Evolutionary conservation across 2,113 vertebrate genomes (phyloP), one percentile per base, ranked within the genome.

Genomic region (Caretta caretta): DNA sequence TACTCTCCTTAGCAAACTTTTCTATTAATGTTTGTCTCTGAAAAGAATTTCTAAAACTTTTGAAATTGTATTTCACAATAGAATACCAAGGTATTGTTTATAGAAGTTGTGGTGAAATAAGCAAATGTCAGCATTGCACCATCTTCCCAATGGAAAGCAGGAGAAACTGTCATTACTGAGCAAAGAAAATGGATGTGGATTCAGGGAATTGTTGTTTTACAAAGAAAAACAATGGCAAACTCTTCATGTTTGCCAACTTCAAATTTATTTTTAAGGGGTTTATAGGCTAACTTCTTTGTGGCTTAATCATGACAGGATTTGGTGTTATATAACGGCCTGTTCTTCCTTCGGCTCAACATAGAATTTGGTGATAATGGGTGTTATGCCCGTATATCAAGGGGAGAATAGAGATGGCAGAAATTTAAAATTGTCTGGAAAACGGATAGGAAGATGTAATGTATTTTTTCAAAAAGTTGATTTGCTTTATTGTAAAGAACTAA

Each of bases 391-490:
- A 9, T 65, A 65, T 65, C 62, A 65, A 16, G 35, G 50, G 59
- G 54, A 86, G 59, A 93, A 93, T 79, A 96, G 4, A 87, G 87
- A 89, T 56, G 56, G 7, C 62, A 65, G 59, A 62, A 65, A 65
- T 65, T 19, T 65, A n/a, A n/a, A n/a, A 20, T 69, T 20, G 35
- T 16, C 62, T n/a, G 35, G 38, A 24, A 93, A 92, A 91, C 54
- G 93, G 78, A 8, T 57, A 75, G 49, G 72, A 93, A 85, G 81
- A 46, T 81, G 51, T 87, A 62, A 85, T 96, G 25, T 3, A 19
- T 10, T n/a, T 85, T 94, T 35, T 88, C 56, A 90, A n/a, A 69
- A 69, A 89, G 25, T 65, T 83, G 86, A 27, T 75, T 93, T 92
- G n/a, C 79, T 94, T 91, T 59, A 19, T 5, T 75, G 46, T 0